Conservation (phyloP, 2,797 vertebrate species). For the Sparus aurata region DNA sequence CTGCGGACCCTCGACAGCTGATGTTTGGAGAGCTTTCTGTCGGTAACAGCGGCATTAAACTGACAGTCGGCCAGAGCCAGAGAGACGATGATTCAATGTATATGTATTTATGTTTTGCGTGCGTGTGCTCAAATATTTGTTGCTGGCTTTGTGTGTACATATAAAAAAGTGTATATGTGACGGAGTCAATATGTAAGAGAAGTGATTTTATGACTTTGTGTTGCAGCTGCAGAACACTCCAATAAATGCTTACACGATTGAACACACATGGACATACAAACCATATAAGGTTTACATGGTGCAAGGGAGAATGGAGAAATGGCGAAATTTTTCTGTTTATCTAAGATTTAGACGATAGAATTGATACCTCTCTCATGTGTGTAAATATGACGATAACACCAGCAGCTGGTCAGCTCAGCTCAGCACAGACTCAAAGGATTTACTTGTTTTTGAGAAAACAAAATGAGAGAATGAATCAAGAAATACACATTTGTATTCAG, state of each 20-base stretch:
- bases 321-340: neutral
- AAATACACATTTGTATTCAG: neutral
- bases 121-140: constrained; percentile 4
- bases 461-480: neutral
- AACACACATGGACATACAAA: neutral
- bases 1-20: constrained; percentile 53
- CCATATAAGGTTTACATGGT: neutral
- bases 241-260: neutral
- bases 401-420: neutral
- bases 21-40: constrained; percentile 61
- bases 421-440: neutral
- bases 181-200: constrained; percentile 6
- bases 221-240: neutral
- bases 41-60: constrained; percentile 45
- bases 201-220: constrained; percentile 1
- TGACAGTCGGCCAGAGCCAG: constrained; percentile 32
- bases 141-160: neutral
- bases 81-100: constrained; percentile 43
- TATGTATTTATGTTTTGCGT: constrained; percentile 28
- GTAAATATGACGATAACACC: neutral
- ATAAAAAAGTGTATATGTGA: neutral
- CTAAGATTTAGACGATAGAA: neutral
- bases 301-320: no score
- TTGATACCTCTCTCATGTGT: neutral
- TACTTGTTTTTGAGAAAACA: neutral